Evolutionary conservation across 2,888 invertebrate species (phyloP).

Genomic region (Salpingus planirostris): DNA sequence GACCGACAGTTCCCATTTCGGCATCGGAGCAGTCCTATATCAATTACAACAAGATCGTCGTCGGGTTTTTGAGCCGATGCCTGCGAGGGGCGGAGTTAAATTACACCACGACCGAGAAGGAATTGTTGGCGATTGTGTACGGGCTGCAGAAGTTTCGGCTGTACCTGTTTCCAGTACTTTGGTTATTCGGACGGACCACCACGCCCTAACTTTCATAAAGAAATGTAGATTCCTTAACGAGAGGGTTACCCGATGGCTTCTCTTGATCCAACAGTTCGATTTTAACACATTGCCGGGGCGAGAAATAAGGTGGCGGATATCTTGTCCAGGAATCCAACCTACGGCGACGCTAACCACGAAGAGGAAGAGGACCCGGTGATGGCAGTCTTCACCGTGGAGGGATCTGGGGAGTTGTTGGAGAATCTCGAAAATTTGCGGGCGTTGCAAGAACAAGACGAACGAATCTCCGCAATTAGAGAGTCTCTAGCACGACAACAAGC

Average conservation of each 20-base stretch:
- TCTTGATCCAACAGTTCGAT: no score
- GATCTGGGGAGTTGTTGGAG: not conserved
- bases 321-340: not conserved
- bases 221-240: not conserved
- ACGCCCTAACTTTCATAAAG: not conserved
- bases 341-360: not conserved
- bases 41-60: not conserved
- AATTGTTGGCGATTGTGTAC: not conserved
- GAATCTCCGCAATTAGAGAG: no score
- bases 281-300: not conserved
- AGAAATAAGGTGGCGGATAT: not conserved
- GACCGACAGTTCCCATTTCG: no score
- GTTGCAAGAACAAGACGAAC: no score
- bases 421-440: not conserved
- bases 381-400: not conserved
- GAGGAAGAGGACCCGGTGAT: not conserved
- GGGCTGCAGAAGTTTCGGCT: not conserved
- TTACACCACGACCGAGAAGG: conserved; percentile 1
- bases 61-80: not conserved
- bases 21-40: no score
- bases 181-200: not conserved
- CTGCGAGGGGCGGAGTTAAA: no score
- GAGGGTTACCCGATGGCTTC: not conserved
- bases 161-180: not conserved
- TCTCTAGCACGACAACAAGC: no score